These are phyloP conservation scores for Clarias fuscus DNA, from an alignment of 2,797 vertebrate genomes.

Conservation along the genomic window DNA sequence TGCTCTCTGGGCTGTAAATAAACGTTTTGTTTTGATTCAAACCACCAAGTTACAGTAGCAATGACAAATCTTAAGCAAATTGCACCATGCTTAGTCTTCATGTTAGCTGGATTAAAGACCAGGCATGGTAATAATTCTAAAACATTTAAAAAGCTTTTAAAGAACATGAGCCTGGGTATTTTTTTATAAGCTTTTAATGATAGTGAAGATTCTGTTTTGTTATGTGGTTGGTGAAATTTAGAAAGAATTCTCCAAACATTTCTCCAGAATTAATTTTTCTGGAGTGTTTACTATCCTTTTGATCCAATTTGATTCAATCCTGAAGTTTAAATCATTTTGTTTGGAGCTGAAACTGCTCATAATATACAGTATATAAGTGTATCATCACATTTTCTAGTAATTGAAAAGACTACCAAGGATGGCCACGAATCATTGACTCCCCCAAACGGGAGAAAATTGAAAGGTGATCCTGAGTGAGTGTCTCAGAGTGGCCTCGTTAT, in stretches of 20 bases:
- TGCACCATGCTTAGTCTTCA: neutral
- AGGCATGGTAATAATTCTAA: neutral
- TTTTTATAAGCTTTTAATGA: neutral
- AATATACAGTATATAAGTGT: no score
- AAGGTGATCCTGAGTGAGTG: slow-evolving; percentile 38
- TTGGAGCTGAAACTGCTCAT: neutral
- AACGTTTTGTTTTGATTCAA: neutral
- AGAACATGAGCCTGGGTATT: neutral
- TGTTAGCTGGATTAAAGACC: neutral
- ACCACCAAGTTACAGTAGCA: neutral
- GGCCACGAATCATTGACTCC: neutral
- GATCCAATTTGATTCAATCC: neutral
- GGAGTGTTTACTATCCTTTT: neutral
- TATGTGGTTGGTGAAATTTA: neutral
- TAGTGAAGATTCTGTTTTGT: neutral
- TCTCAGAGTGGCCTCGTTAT: slow-evolving; percentile 44
- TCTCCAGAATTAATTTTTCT: neutral
- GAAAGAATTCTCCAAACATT: neutral
- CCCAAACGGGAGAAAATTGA: neutral
- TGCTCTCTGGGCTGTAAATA: neutral
- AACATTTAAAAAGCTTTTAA: neutral
- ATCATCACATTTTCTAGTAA: neutral
- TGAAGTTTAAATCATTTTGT: neutral
- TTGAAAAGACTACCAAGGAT: neutral
- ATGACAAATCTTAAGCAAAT: neutral